Evolutionary conservation across 2,888 invertebrate genomes (phyloP).

Genomic region (Dryadula phaetusa): DNA sequence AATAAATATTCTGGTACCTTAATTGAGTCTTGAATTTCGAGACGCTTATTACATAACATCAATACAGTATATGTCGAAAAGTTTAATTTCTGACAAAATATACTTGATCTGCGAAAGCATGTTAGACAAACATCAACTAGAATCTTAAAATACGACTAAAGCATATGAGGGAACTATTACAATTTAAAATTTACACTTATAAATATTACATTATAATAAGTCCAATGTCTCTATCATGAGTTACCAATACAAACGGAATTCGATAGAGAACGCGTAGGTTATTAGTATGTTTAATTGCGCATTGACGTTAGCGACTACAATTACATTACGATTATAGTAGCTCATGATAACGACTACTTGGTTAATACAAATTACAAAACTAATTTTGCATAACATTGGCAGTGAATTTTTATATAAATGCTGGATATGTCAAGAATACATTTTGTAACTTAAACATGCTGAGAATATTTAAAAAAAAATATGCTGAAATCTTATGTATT

Average conservation of each 20-base stretch:
- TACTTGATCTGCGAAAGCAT: constrained; percentile 39
- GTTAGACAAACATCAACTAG: constrained; percentile 40
- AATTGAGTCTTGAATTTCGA: constrained; percentile 49
- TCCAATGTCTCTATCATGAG: constrained; percentile 20
- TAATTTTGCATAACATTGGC: constrained; percentile 30
- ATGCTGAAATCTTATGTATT: not conserved
- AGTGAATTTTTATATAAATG: constrained; percentile 19
- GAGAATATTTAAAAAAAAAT: not conserved
- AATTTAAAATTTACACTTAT: constrained; percentile 20
- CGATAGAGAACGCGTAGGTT: constrained; percentile 1
- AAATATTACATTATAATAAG: constrained; percentile 14
- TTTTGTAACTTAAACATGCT: not conserved
- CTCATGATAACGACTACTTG: constrained; percentile 12
- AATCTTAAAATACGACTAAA: constrained; percentile 30
- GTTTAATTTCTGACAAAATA: constrained; percentile 31
- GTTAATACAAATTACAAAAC: constrained; percentile 1
- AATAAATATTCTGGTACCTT: constrained; percentile 64
- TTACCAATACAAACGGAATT: not conserved
- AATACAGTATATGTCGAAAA: constrained; percentile 14
- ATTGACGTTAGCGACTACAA: constrained; percentile 14
- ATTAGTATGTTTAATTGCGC: constrained; percentile 14
- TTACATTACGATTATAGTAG: not conserved
- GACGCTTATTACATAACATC: constrained; percentile 16
- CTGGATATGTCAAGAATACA: constrained; percentile 12
- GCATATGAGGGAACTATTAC: constrained; percentile 25